phyloP scores from a whole-genome alignment of 2,797 vertebrate species.

The Nannoperca obscura region DNA sequence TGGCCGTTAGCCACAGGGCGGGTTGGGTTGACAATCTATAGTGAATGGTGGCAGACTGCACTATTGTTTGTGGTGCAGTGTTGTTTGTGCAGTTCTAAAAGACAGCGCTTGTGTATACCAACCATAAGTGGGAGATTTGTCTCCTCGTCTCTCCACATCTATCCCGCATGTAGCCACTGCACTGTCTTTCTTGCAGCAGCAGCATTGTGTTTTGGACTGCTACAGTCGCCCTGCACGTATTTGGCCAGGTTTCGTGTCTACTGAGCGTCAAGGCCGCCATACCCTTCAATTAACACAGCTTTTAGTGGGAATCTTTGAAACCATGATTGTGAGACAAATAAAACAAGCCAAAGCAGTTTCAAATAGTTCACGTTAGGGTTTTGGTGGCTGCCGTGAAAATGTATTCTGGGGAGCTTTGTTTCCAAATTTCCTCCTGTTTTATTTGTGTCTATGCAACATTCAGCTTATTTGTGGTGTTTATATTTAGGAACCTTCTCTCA shows the following conservation, averaged over 20 bases:
- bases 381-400: conserved; percentile 55
- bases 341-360: conserved; percentile 78
- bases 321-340: conserved; percentile 82
- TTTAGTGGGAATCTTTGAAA: conserved; percentile 81
- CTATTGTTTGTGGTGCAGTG: conserved; percentile 78
- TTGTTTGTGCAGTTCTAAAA: conserved; percentile 78
- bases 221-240: conserved; percentile 70
- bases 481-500: background rate
- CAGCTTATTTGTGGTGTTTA: conserved; percentile 15
- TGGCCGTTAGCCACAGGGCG: conserved; percentile 64
- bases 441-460: background rate
- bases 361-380: conserved; percentile 68
- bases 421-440: conserved; percentile 16
- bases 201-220: conserved; percentile 81
- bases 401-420: conserved; percentile 53
- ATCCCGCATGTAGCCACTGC: conserved; percentile 58
- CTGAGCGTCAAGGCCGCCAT: conserved; percentile 71
- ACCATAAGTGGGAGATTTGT: conserved; percentile 82
- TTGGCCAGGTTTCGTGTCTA: conserved; percentile 81
- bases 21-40: conserved; percentile 67
- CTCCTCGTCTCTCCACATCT: conserved; percentile 77
- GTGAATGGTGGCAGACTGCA: conserved; percentile 72
- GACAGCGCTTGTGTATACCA: conserved; percentile 74
- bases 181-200: conserved; percentile 68
- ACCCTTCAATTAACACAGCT: conserved; percentile 84